Conservation (phyloP, 2,113 vertebrate genomes). For the Shinisaurus crocodilurus region DNA sequence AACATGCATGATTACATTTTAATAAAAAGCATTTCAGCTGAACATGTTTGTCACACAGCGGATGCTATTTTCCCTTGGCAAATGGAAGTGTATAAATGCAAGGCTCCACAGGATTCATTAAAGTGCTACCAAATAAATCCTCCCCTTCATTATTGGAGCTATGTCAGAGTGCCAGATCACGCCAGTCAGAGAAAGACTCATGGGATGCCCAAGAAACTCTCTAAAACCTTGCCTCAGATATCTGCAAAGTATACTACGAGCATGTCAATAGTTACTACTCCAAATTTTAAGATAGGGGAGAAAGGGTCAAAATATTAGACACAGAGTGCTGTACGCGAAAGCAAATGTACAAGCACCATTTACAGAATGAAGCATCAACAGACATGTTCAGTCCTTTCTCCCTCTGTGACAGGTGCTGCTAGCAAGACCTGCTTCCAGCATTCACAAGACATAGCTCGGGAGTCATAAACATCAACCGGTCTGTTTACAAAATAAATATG, state of each 20-base stretch:
- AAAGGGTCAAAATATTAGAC: not conserved
- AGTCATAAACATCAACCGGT: not conserved
- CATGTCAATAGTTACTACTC: not conserved
- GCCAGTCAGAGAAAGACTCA: conserved; percentile 1
- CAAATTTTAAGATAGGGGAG: not conserved
- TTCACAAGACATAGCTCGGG: not conserved
- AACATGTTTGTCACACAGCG: conserved; percentile 29
- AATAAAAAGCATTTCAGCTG: conserved; percentile 50
- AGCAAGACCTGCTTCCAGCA: not conserved
- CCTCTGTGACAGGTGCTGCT: not conserved
- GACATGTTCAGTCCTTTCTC: not conserved
- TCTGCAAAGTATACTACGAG: not conserved
- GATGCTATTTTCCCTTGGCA: not conserved
- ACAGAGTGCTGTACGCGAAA: not conserved
- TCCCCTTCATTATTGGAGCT: not conserved
- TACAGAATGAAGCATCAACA: not conserved
- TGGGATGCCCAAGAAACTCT: not conserved
- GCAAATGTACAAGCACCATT: not conserved
- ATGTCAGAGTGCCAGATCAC: conserved; percentile 12
- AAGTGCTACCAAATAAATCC: conserved; percentile 34
- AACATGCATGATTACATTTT: conserved; percentile 35
- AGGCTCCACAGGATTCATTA: conserved; percentile 34
- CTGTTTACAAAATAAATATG: not conserved
- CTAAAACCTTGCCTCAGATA: not conserved
- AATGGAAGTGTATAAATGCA: conserved; percentile 41